phyloP scores from a whole-genome alignment of 2,888 invertebrate genomes.

The Meiosimyza platycephala region DNA sequence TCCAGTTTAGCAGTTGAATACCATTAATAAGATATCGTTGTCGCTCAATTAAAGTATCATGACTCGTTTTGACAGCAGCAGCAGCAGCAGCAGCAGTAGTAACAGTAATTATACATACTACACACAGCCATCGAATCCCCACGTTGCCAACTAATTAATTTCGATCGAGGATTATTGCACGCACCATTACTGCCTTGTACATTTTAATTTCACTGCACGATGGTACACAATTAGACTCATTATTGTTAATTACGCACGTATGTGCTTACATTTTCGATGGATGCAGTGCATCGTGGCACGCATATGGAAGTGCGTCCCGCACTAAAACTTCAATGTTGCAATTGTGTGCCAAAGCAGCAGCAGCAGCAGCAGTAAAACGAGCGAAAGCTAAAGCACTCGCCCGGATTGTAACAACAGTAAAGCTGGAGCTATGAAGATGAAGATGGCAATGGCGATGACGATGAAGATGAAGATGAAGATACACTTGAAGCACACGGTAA shows the following conservation, averaged over 20 bases:
- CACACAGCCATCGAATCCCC: not conserved
- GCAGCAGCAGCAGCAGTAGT: slow-evolving; percentile 27
- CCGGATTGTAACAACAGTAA: not conserved
- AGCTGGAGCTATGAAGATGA: slow-evolving; percentile 11
- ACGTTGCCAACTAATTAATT: slow-evolving; percentile 39
- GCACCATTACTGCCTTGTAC: slow-evolving; percentile 61
- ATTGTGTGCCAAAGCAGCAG: not conserved
- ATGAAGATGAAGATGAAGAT: slow-evolving; percentile 17
- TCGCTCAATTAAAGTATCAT: slow-evolving; percentile 62
- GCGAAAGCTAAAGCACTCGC: slow-evolving; percentile 27
- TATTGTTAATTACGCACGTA: slow-evolving; percentile 62
- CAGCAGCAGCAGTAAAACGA: slow-evolving; percentile 6
- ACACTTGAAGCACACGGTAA: slow-evolving; percentile 45
- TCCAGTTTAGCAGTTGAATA: too few species aligned
- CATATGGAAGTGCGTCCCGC: slow-evolving; percentile 22
- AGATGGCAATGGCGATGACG: not conserved
- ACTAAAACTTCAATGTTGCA: not conserved
- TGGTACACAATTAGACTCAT: slow-evolving; percentile 64
- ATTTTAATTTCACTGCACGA: slow-evolving; percentile 62
- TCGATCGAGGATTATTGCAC: slow-evolving; percentile 64
- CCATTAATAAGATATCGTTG: slow-evolving; percentile 5
- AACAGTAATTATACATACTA: slow-evolving; percentile 16
- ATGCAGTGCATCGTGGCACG: slow-evolving; percentile 9
- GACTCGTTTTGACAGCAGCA: slow-evolving; percentile 42
- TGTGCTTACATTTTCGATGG: slow-evolving; percentile 44